Evolutionary conservation across 2,113 vertebrate genomes (phyloP).

Genomic region (Eolophus roseicapilla): DNA sequence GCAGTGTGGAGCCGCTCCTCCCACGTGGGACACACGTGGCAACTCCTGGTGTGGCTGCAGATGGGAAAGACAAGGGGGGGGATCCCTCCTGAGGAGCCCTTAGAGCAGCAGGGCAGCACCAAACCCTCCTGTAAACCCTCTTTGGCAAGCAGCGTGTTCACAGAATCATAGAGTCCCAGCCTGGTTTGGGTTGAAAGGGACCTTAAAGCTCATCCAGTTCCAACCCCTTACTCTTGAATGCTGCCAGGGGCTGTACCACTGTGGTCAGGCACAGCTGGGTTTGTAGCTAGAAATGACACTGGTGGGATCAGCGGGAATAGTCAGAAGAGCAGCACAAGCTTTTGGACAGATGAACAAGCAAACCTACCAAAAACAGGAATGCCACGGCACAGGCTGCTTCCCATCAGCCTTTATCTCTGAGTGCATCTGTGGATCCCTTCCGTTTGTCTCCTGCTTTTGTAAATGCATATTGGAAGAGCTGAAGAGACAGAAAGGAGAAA

Average conservation of each 20-base stretch:
- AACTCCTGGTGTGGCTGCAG: neutral
- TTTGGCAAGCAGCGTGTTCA: rapidly evolving
- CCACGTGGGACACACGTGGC: conserved; percentile 15
- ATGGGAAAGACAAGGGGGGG: neutral
- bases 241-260: neutral
- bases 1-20: neutral
- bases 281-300: neutral
- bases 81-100: neutral
- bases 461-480: neutral
- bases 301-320: rapidly evolving
- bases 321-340: neutral
- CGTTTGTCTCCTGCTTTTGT: rapidly evolving
- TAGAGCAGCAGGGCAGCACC: neutral
- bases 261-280: neutral
- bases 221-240: neutral
- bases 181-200: neutral
- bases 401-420: rapidly evolving
- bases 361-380: conserved; percentile 28
- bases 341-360: neutral
- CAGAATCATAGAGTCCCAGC: neutral
- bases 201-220: neutral
- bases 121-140: neutral
- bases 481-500: neutral
- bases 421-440: rapidly evolving
- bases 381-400: neutral